Conservation (phyloP, 2,888 invertebrate species). For the Auanema freiburgensis region DNA sequence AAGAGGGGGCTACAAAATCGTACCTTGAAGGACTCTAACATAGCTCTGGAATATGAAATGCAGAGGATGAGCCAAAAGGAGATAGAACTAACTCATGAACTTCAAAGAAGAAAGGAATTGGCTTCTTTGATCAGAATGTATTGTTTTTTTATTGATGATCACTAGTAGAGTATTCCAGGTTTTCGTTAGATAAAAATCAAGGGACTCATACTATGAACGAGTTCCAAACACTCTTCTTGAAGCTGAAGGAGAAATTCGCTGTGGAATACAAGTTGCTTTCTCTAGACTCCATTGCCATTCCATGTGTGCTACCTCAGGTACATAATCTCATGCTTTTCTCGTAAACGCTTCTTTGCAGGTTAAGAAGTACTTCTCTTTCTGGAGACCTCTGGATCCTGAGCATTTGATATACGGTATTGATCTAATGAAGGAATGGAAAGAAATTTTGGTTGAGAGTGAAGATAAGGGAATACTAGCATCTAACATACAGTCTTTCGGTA, state of each 20-base stretch:
- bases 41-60: slow-evolving; percentile 79
- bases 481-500: slow-evolving; percentile 13
- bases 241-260: slow-evolving; percentile 72
- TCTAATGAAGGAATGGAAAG: slow-evolving; percentile 62
- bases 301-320: slow-evolving; percentile 79
- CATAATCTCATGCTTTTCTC: background rate
- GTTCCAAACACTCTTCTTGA: slow-evolving; percentile 71
- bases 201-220: slow-evolving; percentile 70
- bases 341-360: slow-evolving; percentile 66
- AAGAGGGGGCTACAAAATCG: slow-evolving; percentile 79
- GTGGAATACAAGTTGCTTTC: slow-evolving; percentile 79
- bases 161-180: slow-evolving; percentile 8
- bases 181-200: slow-evolving; percentile 13
- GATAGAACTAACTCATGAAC: slow-evolving; percentile 72
- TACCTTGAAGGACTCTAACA: slow-evolving; percentile 78
- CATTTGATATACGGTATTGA: slow-evolving; percentile 65
- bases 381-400: slow-evolving; percentile 85
- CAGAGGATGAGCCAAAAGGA: slow-evolving; percentile 76
- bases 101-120: slow-evolving; percentile 28
- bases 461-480: slow-evolving; percentile 13
- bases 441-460: slow-evolving; percentile 26
- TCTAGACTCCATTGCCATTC: slow-evolving; percentile 80
- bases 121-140: slow-evolving; percentile 7
- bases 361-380: slow-evolving; percentile 76
- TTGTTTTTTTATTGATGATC: background rate